These are phyloP conservation scores for Cyanistes caeruleus DNA, from an alignment of 2,113 vertebrate species.

Conservation along the genomic window DNA sequence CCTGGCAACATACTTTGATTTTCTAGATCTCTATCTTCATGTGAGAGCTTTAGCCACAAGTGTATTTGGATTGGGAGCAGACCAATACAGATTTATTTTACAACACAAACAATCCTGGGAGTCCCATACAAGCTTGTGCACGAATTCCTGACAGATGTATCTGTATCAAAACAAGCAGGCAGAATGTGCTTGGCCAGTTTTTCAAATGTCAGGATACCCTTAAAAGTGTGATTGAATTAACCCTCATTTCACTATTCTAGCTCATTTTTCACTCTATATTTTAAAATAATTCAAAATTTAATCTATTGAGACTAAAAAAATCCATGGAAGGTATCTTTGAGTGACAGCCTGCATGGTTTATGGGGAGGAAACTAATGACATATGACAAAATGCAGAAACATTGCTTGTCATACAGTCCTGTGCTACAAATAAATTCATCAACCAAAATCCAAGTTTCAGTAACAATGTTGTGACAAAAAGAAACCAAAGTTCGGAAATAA, in stretches of 20 bases:
- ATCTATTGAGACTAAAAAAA: background rate
- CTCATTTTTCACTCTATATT: background rate
- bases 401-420: background rate
- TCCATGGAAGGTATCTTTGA: background rate
- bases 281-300: background rate
- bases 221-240: background rate
- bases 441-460: background rate
- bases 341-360: background rate
- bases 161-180: slow-evolving; percentile 26
- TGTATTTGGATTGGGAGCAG: slow-evolving; percentile 20
- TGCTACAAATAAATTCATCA: background rate
- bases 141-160: slow-evolving; percentile 23
- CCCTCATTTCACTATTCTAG: background rate
- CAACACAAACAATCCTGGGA: background rate
- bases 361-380: background rate
- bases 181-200: slow-evolving; percentile 22
- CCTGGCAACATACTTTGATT: slow-evolving; percentile 6
- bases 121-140: background rate
- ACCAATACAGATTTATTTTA: slow-evolving; percentile 17
- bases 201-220: background rate
- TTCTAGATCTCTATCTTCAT: background rate
- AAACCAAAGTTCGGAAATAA: background rate
- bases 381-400: background rate
- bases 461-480: background rate
- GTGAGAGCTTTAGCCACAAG: slow-evolving; percentile 1